Evolutionary conservation across 1,140 invertebrate species (phyloP), one percentile per base, ranked within the genome.

Genomic region (Magallana ariakensis): DNA sequence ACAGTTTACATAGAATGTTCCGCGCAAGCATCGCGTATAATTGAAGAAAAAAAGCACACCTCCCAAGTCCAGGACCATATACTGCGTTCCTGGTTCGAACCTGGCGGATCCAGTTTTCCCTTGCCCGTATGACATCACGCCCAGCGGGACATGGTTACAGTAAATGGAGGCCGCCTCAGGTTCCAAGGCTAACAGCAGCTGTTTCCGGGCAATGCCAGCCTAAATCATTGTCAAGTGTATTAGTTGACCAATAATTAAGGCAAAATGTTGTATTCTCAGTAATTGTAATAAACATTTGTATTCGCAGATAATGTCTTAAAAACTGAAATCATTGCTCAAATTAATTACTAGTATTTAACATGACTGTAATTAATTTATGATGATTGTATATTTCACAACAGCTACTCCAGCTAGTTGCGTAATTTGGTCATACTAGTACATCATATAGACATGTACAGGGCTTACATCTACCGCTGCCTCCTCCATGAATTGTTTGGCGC

Each of bases 401-500:
- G 33, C 3, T 46, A 46, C 33, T 46, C 33, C 33, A 46, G 33
- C 33, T 46, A 46, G 33, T 46, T 5, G 5, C 33, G 33, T 46
- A 46, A 46, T 46, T 46, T 5, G 0, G 33, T 46, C 33, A 46
- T 46, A 46, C 33, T 46, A 4, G 33, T 46, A 46, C 33, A 46
- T 46, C 33, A 46, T 46, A 46, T 4, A 46, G 33, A 46, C 33
- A 4, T 46, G 0, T 46, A 82, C 13, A 5, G 54, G 19, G 33
- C 80, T 53, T 19, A 93, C 92, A 89, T 90, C 90, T 84, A 88
- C 87, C 0, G 92, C 92, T 10, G 93, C 92, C 66, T 92, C 91
- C 62, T 91, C 85, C 89, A 93, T 93, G 86, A 93, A 93, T 89
- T 93, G 93, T 87, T 93, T 93, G 70, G 92, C 90, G n/a, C 89